Base-by-base conservation (phyloP, 2,113 vertebrate species). In the Sterrhoptilus dennistouni region DNA sequence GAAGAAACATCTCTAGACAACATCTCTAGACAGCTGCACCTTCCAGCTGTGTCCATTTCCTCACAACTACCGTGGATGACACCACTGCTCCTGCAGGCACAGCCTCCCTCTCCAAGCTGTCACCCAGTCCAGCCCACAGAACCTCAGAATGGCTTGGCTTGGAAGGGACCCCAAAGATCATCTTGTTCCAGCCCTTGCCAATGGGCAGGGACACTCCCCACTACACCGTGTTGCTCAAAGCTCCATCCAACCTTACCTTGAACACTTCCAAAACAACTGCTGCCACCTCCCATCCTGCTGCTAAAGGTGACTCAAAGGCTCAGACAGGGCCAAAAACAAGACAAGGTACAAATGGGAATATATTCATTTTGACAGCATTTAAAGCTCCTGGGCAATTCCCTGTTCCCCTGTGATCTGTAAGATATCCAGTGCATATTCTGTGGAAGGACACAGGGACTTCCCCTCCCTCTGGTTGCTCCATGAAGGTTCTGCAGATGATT, bases 41-140 rank as follows among this genome's bases (percentile, higher is more conserved):
- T 60, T 35, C 40, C 36, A 68, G 31, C 7, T 40, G 22, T 53
- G 40, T 28, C 57, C 42, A 6, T 35, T 54, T 64, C 49, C 54
- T 74, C 45, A 29, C 31, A 49, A 12, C 5, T 35, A 35, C 45
- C 15, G 8, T 3, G 15, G 35, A 25, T 33, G 52, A 28, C 57
- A 83, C 7, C 0, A 0, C 28, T 57, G 52, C 33, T 83, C 31
- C 65, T 19, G 18, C 9, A 79, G 24, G n/a, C 42, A 24, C 1
- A n/a, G 15, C 47, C 44, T 6, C 15, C 33, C 19, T 25, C 23
- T 27, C 42, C 29, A 20, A 36, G 28, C 5, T 11, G 35, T 10
- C 6, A 0, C 19, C 59, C 38, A 18, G 9, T 12, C 20, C 61
- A 89, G 54, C 36, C 59, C 56, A 52, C 0, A 18, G 31, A 83